A percentile compares a stretch with the other conserved stretches of the same genome.
These are phyloP conservation scores for Catharus fuscescens DNA, from an alignment of 2,113 vertebrate genomes.

Conservation along the genomic window DNA sequence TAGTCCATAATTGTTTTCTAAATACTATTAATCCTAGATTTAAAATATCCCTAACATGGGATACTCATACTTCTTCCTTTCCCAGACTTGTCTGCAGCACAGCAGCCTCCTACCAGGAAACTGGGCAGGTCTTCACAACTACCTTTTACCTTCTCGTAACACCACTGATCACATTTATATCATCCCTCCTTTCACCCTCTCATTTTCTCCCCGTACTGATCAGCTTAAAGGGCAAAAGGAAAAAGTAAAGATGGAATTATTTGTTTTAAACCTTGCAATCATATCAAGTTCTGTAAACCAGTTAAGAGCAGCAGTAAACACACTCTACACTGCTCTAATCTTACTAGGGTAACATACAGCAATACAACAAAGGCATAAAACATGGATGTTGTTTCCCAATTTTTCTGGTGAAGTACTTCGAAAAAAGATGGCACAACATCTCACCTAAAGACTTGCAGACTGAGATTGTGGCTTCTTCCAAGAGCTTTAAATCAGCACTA, in stretches of 20 bases:
- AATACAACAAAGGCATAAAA: neutral
- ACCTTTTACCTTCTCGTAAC: neutral
- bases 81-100: neutral
- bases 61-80: neutral
- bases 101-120: neutral
- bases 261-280: neutral
- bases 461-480: constrained; percentile 91
- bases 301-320: neutral
- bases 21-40: neutral
- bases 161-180: neutral
- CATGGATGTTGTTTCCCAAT: neutral
- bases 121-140: neutral
- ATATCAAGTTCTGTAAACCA: neutral
- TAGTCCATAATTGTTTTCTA: neutral
- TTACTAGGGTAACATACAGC: neutral
- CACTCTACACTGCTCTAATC: neutral
- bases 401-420: neutral
- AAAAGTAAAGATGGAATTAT: neutral
- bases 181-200: neutral
- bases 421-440: neutral
- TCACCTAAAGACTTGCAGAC: constrained; percentile 92
- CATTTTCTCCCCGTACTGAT: neutral
- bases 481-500: constrained; percentile 89
- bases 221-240: neutral
- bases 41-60: neutral